phyloP scores from a whole-genome alignment of 1,140 invertebrate genomes.

The Araneus ventricosus region DNA sequence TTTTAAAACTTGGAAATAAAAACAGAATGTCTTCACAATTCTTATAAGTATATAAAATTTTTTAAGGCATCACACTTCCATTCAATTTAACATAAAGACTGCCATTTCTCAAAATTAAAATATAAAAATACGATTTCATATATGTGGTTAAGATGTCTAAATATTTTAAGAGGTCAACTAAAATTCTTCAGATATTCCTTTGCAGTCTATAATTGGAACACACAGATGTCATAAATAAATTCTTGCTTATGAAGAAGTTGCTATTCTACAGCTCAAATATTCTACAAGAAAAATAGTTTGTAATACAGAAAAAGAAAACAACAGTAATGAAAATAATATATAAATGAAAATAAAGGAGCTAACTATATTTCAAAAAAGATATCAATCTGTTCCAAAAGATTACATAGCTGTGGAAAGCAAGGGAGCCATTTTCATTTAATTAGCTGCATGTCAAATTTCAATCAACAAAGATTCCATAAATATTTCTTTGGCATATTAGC shows the following conservation, averaged over 20 bases:
- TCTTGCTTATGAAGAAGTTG: neutral
- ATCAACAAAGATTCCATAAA: neutral
- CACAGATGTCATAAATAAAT: neutral
- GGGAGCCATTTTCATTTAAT: neutral
- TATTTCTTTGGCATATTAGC: conserved; percentile 19
- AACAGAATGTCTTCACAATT: too few species aligned
- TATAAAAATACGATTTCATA: neutral
- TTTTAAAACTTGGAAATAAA: too few species aligned
- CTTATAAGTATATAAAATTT: too few species aligned
- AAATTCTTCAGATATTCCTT: neutral
- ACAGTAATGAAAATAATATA: conserved; percentile 8
- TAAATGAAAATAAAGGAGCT: conserved; percentile 22
- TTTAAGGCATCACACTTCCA: neutral
- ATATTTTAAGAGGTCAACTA: neutral
- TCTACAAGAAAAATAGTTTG: neutral
- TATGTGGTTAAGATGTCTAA: neutral
- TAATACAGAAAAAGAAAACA: neutral
- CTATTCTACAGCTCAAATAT: neutral
- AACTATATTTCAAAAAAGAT: neutral
- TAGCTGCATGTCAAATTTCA: neutral
- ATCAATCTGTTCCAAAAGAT: neutral
- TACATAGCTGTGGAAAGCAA: neutral
- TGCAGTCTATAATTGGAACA: neutral
- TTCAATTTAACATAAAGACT: neutral
- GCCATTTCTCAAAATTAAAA: neutral